Base-by-base conservation (phyloP, 23 tunicate genomes). In the Halocynthia roretzi region DNA sequence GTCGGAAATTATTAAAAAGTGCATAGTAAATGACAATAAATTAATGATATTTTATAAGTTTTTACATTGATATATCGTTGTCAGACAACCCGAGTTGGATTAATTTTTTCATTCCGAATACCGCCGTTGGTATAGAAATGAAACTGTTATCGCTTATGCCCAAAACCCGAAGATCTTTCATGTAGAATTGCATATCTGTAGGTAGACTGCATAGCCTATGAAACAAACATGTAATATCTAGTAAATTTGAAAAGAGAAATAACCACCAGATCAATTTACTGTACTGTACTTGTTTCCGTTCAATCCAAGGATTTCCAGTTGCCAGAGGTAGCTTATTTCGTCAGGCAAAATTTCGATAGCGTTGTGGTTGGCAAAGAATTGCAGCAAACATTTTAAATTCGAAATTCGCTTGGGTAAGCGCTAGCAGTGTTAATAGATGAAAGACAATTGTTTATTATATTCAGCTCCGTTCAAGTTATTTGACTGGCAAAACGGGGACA, bases 291-390 rank as follows among this genome's bases (percentile, higher is more conserved):
- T 80, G 84, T 85, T 85, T 21, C 90, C 90, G 67, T 85, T 85
- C n/a, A 85, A 61, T 17, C 90, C 90, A 60, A 85, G 84, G 8
- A 85, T 81, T 52, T 80, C 75, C 7, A 85, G 81, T 56, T 81
- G 68, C 90, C 90, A 85, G 17, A 80, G 71, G 58, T 62, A 62
- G 22, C 70, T 72, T 31, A 85, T 44, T 10, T 71, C 67, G 0
- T 61, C 84, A 8, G 90, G 90, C 10, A 85, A 14, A 7, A 23
- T 40, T 12, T 71, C 67, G 12, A 85, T 62, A 5, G 48, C 50
- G 50, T 85, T 85, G 65, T 83, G 66, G 81, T 85, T 85, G 44
- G 84, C 84, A 53, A 80, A 85, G 66, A 85, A 80, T 50, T 85
- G 84, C 11, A 80, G 76, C 21, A 85, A 71, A 56, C 80, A 63